These are phyloP conservation scores for Hylaeus volcanicus DNA, from an alignment of 1,140 invertebrate genomes.

Conservation along the genomic window DNA sequence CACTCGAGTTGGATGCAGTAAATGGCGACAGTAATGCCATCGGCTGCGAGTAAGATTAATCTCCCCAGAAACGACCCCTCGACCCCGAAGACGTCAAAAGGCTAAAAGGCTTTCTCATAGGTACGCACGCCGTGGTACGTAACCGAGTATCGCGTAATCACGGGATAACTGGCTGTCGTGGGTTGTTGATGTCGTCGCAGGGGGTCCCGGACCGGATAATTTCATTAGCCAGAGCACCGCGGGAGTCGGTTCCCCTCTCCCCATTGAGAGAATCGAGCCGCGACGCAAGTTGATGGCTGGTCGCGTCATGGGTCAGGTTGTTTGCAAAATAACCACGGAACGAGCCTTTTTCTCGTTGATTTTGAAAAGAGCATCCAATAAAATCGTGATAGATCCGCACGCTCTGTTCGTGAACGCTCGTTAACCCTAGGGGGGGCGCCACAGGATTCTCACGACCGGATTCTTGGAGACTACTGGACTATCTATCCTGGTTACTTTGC, in stretches of 20 bases:
- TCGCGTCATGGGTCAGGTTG: constrained; percentile 48
- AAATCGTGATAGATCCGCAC: background rate
- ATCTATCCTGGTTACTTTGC: no score
- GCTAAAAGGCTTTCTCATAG: constrained; percentile 27
- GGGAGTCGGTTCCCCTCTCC: constrained; percentile 53
- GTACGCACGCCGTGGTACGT: constrained; percentile 35
- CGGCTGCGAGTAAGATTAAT: constrained; percentile 5
- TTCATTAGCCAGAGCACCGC: constrained; percentile 73
- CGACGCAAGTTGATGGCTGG: constrained; percentile 49
- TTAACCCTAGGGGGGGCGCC: background rate
- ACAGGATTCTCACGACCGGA: background rate
- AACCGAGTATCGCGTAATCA: constrained; percentile 72
- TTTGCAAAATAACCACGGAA: constrained; percentile 54
- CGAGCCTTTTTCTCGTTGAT: background rate
- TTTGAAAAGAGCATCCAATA: background rate
- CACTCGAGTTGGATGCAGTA: no score
- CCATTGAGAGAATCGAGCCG: constrained; percentile 51
- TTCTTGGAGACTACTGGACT: background rate
- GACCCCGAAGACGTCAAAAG: constrained; percentile 12
- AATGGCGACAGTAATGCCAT: background rate
- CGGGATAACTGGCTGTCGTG: constrained; percentile 70
- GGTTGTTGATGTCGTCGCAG: constrained; percentile 71
- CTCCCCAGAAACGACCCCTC: background rate
- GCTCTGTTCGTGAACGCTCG: background rate
- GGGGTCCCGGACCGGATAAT: constrained; percentile 78